Base-by-base conservation (phyloP, 2,888 invertebrate species). In the Lapara coniferarum region DNA sequence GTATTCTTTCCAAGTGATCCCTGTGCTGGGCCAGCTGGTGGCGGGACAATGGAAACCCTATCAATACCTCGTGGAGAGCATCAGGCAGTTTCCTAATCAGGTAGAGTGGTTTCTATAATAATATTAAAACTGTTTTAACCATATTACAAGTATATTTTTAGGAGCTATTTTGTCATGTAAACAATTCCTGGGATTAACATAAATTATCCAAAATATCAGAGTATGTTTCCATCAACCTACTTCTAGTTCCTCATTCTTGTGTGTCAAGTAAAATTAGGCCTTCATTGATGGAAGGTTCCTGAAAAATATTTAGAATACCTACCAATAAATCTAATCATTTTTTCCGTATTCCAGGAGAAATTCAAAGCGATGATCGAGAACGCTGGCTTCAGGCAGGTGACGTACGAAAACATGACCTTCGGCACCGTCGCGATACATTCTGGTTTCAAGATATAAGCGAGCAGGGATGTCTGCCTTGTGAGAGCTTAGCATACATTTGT, bases 11-110 rank as follows among this genome's bases (percentile, higher is more conserved):
- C 97, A 99, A 95, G 95, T 99, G 73, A 99, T 99, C 82, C 99
- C 99, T 10, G 98, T 98, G 1, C 94, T 99, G 95, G 99, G 99
- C 0, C 97, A 98, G 86, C 91, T 99, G 56, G 94, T 99, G 53
- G 97, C 98, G 6, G 97, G 98, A 3, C 97, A 99, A 91, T 99
- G 98, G 98, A 95, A 97, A 73, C 97, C 99, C 0, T 99, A 99
- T 93, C 97, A 99, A 90, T 99, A 99, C 90, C 95, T 99, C 57
- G 99, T 99, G 0, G 99, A 99, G 91, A 99, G 99, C 90, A 99
- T 99, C 77, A 94, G 99, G 53, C 96, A 97, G 87, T 99, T 99
- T 91, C 99, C 99, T 0, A 95, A 96, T 79, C 99, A 99, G 95
- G 97, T 96, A 67, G 25, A 2, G 25, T 25, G 25, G 25, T 25